Percentiles rank a stretch among this genome's conserved stretches.
phyloP scores from a whole-genome alignment of 2,888 invertebrate species.

The Melieria crassipennis region DNA sequence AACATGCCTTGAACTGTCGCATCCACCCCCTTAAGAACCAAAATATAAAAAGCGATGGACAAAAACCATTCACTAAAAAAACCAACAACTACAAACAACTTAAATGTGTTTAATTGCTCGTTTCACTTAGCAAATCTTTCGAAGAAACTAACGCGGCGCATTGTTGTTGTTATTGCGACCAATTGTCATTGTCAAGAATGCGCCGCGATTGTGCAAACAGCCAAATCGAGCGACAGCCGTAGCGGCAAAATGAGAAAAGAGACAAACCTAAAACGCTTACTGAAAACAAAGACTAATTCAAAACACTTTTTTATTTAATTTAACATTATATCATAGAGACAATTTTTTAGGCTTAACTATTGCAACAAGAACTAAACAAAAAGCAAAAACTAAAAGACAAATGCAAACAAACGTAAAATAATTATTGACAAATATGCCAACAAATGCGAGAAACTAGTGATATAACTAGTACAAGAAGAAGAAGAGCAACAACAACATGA shows the following conservation, averaged over 20 bases:
- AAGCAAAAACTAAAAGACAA: neutral
- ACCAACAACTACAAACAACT: too few species aligned
- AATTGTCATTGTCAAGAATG: too few species aligned
- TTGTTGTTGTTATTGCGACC: too few species aligned
- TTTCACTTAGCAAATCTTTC: too few species aligned
- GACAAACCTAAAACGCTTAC: slow-evolving; percentile 55
- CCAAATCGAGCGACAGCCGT: slow-evolving; percentile 45
- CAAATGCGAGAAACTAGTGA: neutral
- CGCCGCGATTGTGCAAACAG: too few species aligned
- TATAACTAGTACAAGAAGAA: too few species aligned
- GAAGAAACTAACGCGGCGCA: too few species aligned
- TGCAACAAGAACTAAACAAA: neutral
- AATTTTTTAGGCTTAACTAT: neutral
- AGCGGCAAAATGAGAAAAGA: slow-evolving; percentile 39
- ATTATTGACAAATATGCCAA: slow-evolving; percentile 10
- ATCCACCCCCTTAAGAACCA: slow-evolving; percentile 31
- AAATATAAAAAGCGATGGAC: slow-evolving; percentile 16
- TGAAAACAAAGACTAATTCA: slow-evolving; percentile 61
- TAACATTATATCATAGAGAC: slow-evolving; percentile 23
- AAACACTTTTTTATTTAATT: slow-evolving; percentile 32
- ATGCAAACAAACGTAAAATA: neutral
- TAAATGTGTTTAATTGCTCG: too few species aligned
- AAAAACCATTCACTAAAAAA: neutral
- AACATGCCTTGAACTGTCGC: slow-evolving; percentile 41
- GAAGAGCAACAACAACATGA: too few species aligned